These are phyloP conservation scores for Ischnura elegans DNA, from an alignment of 2,888 invertebrate genomes.

Conservation along the genomic window DNA sequence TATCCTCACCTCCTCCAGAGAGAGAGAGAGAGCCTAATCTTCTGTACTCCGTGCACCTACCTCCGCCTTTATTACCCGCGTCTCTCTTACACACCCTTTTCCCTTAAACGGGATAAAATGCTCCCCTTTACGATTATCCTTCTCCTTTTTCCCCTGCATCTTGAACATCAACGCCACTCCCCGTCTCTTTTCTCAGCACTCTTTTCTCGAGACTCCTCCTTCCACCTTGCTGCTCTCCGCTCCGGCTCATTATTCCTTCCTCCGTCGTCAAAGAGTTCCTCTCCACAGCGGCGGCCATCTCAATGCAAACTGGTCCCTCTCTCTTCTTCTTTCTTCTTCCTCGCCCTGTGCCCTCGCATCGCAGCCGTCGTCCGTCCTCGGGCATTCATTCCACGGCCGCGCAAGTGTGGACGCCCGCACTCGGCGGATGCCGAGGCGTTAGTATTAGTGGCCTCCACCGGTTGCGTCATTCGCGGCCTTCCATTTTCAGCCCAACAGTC, in stretches of 20 bases:
- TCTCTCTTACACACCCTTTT: slow-evolving; percentile 29
- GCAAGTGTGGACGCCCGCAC: background rate
- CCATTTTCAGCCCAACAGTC: background rate
- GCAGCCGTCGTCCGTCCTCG: background rate
- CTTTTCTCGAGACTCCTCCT: background rate
- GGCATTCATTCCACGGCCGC: background rate
- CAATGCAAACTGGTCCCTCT: slow-evolving; percentile 18
- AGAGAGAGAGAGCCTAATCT: slow-evolving; percentile 21
- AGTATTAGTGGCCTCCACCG: slow-evolving; percentile 61
- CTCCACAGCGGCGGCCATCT: background rate
- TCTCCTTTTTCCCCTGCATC: background rate
- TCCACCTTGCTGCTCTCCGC: background rate
- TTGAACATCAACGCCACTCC: background rate
- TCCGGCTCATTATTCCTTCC: slow-evolving; percentile 19
- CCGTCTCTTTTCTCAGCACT: background rate
- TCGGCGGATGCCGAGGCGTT: slow-evolving; percentile 56
- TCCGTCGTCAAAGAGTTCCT: background rate
- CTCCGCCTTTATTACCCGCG: slow-evolving; percentile 23
- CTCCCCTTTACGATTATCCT: slow-evolving; percentile 15
- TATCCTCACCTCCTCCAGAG: slow-evolving; percentile 7
- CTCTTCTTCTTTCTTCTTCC: background rate
- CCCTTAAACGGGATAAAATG: slow-evolving; percentile 32
- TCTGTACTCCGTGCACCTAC: background rate
- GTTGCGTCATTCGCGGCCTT: slow-evolving; percentile 53
- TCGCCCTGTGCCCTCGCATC: background rate